These are phyloP conservation scores for Moxostoma hubbsi DNA, from an alignment of 2,797 vertebrate genomes.

Conservation along the genomic window DNA sequence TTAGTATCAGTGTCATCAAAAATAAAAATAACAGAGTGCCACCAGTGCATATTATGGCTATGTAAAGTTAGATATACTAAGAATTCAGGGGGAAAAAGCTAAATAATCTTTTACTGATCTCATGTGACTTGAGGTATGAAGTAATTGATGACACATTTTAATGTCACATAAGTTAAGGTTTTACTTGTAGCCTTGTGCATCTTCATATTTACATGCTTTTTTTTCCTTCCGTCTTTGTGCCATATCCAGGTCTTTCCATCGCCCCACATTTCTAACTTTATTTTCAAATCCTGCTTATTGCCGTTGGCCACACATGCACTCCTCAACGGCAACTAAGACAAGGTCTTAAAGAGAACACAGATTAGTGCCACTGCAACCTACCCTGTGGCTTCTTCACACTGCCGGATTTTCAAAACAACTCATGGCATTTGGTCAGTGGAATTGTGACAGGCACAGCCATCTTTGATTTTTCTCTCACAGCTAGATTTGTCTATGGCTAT, in stretches of 20 bases:
- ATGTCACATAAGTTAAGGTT: too few relatives aligned
- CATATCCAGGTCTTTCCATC: constrained; percentile 13
- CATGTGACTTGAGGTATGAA: too few relatives aligned
- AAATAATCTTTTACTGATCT: too few relatives aligned
- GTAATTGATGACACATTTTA: too few relatives aligned
- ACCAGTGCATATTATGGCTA: too few relatives aligned
- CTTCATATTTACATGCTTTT: background rate
- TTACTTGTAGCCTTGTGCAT: too few relatives aligned
- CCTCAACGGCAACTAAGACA: constrained; percentile 6
- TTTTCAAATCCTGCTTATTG: constrained; percentile 1
- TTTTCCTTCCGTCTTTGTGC: constrained; percentile 6
- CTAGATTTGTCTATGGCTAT: constrained; percentile 20
- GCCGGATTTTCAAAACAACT: constrained; percentile 44
- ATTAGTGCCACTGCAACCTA: constrained; percentile 26
- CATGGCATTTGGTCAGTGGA: constrained; percentile 18
- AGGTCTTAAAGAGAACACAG: constrained; percentile 27
- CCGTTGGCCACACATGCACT: constrained; percentile 4
- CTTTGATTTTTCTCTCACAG: constrained; percentile 39
- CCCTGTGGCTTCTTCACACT: constrained; percentile 29
- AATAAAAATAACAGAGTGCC: too few relatives aligned
- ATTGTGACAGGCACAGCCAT: constrained; percentile 28
- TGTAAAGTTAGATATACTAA: too few relatives aligned
- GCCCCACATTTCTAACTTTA: constrained; percentile 7
- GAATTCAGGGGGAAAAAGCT: too few relatives aligned
- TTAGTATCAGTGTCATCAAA: too few relatives aligned